phyloP scores from a whole-genome alignment of 2,888 invertebrate species.

The Spilosoma lubricipeda region DNA sequence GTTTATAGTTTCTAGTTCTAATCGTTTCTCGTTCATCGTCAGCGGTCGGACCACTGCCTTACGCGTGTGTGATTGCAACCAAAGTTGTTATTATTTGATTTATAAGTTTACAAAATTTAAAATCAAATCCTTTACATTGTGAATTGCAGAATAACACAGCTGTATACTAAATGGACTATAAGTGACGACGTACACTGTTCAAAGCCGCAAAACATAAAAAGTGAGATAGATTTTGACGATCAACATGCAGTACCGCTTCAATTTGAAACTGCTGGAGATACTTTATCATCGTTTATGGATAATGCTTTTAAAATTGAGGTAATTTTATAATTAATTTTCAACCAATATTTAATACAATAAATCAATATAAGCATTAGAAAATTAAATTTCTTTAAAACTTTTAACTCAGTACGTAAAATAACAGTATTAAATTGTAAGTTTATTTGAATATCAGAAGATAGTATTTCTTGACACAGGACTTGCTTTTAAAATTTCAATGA shows the following conservation, averaged over 20 bases:
- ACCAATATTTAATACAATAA: no score
- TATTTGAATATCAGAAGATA: neutral
- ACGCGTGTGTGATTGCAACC: no score
- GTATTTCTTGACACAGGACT: neutral
- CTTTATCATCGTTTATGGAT: conserved; percentile 62
- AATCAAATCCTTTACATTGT: neutral
- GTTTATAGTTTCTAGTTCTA: no score
- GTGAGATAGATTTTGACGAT: conserved; percentile 62
- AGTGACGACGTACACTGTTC: conserved; percentile 62
- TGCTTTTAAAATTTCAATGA: neutral
- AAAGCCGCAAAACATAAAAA: conserved; percentile 45
- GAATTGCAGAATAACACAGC: conserved; percentile 62
- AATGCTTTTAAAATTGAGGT: conserved; percentile 68
- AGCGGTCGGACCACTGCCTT: no score
- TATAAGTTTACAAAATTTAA: neutral
- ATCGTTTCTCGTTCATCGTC: no score
- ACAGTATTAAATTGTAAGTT: neutral
- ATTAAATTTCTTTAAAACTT: no score
- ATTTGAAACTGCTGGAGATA: conserved; percentile 43
- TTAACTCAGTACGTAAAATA: neutral
- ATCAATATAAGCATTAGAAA: no score
- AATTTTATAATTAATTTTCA: neutral
- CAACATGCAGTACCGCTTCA: conserved; percentile 62
- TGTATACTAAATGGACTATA: conserved; percentile 71
- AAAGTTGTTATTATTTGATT: neutral